Evolutionary conservation across 2,797 vertebrate species (phyloP).

Genomic region (Syngnathus acus): DNA sequence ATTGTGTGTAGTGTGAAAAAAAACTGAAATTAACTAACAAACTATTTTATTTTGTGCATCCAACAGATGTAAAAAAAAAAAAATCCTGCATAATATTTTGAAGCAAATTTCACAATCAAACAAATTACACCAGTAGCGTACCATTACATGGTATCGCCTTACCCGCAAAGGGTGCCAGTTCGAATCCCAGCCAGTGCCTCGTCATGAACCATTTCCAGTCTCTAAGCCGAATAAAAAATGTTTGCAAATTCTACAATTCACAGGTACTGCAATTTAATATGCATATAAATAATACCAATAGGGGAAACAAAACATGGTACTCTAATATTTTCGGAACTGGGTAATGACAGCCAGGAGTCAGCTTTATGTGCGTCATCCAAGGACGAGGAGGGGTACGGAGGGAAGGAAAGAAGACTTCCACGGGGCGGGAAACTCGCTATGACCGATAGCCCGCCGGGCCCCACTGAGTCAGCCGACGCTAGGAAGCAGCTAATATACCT

Average conservation of each 20-base stretch:
- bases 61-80: too few relatives aligned
- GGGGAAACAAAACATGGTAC: background rate
- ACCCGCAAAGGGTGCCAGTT: too few relatives aligned
- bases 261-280: too few relatives aligned
- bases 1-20: background rate
- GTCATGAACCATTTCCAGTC: too few relatives aligned
- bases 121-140: too few relatives aligned
- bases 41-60: background rate
- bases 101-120: too few relatives aligned
- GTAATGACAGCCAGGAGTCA: slow-evolving; percentile 38
- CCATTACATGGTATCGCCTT: too few relatives aligned
- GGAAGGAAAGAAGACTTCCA: background rate
- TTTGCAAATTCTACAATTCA: too few relatives aligned
- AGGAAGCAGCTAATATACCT: slow-evolving; percentile 68
- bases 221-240: too few relatives aligned
- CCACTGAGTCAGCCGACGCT: slow-evolving; percentile 43
- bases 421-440: slow-evolving; percentile 23
- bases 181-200: too few relatives aligned
- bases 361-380: slow-evolving; percentile 33
- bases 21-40: background rate
- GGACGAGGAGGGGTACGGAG: slow-evolving; percentile 27
- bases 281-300: slow-evolving; percentile 2
- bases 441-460: slow-evolving; percentile 70
- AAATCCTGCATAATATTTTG: background rate
- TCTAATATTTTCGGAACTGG: too few relatives aligned